These are phyloP conservation scores for Ameiurus melas DNA, from an alignment of 2,113 vertebrate species.

Conservation along the genomic window DNA sequence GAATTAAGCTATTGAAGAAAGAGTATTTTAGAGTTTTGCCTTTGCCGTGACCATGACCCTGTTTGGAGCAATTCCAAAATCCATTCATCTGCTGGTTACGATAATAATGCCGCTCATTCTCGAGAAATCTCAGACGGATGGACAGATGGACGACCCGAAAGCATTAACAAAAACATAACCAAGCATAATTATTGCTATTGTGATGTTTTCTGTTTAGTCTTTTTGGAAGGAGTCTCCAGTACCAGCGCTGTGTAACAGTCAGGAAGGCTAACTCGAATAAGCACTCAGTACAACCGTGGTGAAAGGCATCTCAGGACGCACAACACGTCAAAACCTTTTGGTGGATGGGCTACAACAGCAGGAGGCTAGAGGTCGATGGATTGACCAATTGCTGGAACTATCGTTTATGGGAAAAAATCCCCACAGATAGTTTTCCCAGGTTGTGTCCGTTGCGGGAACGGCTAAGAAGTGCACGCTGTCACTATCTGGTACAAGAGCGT, in stretches of 20 bases:
- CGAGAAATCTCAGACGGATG: background rate
- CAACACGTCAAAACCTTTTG: background rate
- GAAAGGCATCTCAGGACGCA: background rate
- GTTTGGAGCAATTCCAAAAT: background rate
- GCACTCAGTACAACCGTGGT: background rate
- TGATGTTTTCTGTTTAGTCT: no score
- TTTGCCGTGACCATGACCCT: background rate
- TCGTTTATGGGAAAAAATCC: no score
- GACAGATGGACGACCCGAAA: background rate
- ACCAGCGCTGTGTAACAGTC: no score
- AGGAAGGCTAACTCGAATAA: no score
- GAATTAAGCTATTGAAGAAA: background rate
- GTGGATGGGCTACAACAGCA: background rate
- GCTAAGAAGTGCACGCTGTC: no score
- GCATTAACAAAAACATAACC: no score
- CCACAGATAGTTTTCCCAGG: no score
- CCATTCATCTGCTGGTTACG: background rate
- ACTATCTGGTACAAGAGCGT: no score
- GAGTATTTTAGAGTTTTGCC: background rate
- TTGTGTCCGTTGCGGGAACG: no score
- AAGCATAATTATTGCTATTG: no score
- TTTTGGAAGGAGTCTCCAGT: no score
- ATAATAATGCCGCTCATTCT: background rate
- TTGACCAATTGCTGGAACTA: no score
- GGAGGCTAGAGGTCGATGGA: background rate